Percentiles rank a stretch among this genome's conserved stretches.
phyloP scores from a whole-genome alignment of 2,113 vertebrate species.

The Laticauda laticaudata region DNA sequence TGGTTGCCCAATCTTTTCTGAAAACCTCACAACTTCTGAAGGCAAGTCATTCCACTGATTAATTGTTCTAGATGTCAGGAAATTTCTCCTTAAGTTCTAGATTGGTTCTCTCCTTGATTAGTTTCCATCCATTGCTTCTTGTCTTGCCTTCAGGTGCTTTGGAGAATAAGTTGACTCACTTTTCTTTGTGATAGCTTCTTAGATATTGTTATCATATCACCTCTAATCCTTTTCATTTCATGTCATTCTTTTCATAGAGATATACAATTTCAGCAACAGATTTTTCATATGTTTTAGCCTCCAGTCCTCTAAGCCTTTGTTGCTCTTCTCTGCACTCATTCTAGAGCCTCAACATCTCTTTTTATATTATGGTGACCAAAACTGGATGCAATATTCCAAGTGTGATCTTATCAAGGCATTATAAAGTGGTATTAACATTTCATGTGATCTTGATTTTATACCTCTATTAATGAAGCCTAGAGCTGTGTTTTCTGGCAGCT shows the following conservation, averaged over 20 bases:
- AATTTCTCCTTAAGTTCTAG: not conserved
- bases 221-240: not conserved
- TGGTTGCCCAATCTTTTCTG: not conserved
- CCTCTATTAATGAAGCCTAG: too few relatives aligned
- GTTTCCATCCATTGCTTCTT: not conserved
- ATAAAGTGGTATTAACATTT: too few relatives aligned
- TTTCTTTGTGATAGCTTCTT: not conserved
- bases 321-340: too few relatives aligned
- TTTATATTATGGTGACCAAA: too few relatives aligned
- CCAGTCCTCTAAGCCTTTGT: not conserved
- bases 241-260: not conserved
- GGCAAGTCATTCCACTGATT: not conserved
- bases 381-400: too few relatives aligned
- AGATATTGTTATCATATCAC: not conserved
- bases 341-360: too few relatives aligned
- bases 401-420: too few relatives aligned
- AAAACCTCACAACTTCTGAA: not conserved
- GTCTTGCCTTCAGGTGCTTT: not conserved
- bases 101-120: not conserved
- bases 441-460: too few relatives aligned
- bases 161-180: not conserved
- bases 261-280: not conserved
- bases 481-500: too few relatives aligned
- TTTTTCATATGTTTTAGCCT: not conserved
- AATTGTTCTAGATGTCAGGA: not conserved